A percentile compares a stretch with the other conserved stretches of the same genome.
Conservation (phyloP, 2,113 vertebrate species). For the Panthera uncia region DNA sequence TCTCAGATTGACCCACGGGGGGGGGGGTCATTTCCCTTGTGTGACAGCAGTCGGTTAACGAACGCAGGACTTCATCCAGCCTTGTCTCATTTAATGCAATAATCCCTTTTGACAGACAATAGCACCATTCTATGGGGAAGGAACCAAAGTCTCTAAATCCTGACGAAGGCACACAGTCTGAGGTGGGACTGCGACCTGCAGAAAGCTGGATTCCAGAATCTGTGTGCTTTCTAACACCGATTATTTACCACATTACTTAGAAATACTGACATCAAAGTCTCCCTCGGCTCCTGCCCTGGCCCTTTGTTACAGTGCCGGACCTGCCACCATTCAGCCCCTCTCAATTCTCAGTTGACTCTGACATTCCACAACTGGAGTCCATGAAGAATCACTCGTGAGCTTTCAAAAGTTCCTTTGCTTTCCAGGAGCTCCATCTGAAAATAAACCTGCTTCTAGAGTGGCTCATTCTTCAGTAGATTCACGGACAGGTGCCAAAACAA, state of each 20-base stretch:
- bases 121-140: neutral
- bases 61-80: neutral
- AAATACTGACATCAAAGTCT: neutral
- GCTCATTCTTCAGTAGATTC: neutral
- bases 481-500: neutral
- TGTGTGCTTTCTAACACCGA: neutral
- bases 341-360: neutral
- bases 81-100: neutral
- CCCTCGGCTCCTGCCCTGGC: neutral
- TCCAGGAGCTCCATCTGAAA: neutral
- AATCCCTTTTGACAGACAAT: neutral
- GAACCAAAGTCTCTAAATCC: neutral
- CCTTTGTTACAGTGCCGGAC: rapidly evolving
- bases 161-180: neutral
- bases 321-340: rapidly evolving
- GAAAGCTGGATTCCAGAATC: neutral
- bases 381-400: neutral
- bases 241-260: neutral
- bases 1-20: neutral
- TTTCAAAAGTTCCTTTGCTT: neutral
- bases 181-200: neutral
- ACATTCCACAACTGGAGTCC: neutral
- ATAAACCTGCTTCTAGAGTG: neutral
- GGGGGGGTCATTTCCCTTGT: neutral
- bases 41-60: neutral